Percentiles rank a stretch among this genome's conserved stretches.
These are phyloP conservation scores for Hydraecia micacea DNA, from an alignment of 2,888 invertebrate species.

Conservation along the genomic window DNA sequence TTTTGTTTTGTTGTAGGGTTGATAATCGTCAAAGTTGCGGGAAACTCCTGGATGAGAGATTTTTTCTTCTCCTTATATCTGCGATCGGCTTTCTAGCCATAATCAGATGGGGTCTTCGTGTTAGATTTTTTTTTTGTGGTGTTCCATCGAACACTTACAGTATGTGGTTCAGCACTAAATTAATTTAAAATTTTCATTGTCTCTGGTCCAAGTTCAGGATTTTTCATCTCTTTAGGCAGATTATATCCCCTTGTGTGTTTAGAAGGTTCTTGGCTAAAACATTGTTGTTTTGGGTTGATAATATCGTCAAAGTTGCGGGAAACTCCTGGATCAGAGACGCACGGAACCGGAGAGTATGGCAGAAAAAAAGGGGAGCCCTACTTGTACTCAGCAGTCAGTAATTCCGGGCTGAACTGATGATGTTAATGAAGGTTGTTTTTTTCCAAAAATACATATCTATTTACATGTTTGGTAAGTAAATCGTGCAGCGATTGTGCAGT, in stretches of 20 bases:
- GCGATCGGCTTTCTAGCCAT: no score
- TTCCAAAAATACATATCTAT: not conserved
- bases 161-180: no score
- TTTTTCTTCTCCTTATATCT: no score
- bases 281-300: not conserved
- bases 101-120: not conserved
- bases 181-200: no score
- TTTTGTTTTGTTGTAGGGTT: no score
- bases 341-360: no score
- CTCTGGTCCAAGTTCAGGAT: not conserved
- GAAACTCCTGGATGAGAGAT: no score
- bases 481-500: not conserved
- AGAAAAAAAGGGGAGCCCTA: not conserved
- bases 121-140: no score
- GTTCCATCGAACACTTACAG: no score
- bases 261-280: not conserved
- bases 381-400: no score
- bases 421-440: not conserved
- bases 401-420: not conserved
- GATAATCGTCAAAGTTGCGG: no score
- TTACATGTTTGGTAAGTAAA: not conserved
- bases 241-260: not conserved
- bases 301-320: not conserved
- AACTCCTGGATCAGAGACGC: no score
- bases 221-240: not conserved